A percentile compares a stretch with the other conserved stretches of the same genome.
These are phyloP conservation scores for Tanypteryx hageni DNA, from an alignment of 2,888 invertebrate genomes.

Conservation along the genomic window DNA sequence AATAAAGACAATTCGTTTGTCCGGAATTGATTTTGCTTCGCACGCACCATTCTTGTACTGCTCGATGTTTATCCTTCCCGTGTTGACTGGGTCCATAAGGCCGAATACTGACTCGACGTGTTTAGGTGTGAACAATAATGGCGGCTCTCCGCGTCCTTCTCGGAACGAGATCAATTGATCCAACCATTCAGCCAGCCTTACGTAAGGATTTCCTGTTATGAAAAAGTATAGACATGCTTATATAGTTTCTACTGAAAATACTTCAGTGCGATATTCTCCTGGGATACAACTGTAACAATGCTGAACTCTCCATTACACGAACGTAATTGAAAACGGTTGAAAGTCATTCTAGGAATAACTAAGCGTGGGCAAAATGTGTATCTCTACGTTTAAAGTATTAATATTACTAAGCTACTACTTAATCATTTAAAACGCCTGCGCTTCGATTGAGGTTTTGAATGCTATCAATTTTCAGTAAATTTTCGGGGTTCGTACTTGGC, in stretches of 20 bases:
- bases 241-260: neutral
- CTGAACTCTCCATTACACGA: neutral
- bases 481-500: neutral
- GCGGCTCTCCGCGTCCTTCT: neutral
- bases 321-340: neutral
- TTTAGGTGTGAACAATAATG: neutral
- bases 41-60: conserved; percentile 1
- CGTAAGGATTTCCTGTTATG: neutral
- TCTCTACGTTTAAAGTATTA: too few species aligned
- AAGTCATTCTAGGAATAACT: neutral
- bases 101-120: neutral
- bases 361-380: neutral
- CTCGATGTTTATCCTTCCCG: neutral
- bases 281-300: neutral
- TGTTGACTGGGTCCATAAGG: conserved; percentile 33
- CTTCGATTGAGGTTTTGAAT: neutral
- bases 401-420: too few species aligned
- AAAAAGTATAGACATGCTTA: neutral
- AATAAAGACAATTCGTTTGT: neutral
- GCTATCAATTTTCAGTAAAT: neutral
- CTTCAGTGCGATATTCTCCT: neutral
- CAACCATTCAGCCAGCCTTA: neutral
- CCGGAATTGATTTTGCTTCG: neutral
- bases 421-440: too few species aligned
- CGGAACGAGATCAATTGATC: conserved; percentile 5